These are phyloP conservation scores for Myiotriccus ornatus DNA, from an alignment of 2,797 vertebrate genomes.

Conservation along the genomic window DNA sequence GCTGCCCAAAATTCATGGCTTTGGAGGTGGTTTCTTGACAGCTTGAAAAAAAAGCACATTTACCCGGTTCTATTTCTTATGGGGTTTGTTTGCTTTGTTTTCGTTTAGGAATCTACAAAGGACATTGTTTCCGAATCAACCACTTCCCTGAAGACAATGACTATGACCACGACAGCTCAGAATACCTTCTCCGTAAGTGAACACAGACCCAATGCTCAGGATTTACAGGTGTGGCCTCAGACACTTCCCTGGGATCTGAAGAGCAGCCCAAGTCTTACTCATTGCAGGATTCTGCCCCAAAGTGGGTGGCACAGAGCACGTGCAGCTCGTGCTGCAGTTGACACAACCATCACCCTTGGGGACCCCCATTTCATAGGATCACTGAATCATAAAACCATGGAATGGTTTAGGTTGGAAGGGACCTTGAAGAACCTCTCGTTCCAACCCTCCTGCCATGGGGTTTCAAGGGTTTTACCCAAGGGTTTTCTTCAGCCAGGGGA, in stretches of 20 bases:
- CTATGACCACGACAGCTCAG: conserved; percentile 97
- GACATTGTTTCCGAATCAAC: conserved; percentile 97
- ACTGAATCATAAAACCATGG: too few species aligned
- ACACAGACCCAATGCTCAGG: fast-evolving
- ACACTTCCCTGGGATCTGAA: not conserved
- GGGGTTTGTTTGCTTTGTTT: conserved; percentile 4
- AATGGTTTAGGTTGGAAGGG: not conserved
- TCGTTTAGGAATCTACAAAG: conserved; percentile 89
- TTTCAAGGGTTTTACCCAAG: not conserved
- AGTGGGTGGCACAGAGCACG: not conserved
- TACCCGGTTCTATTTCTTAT: not conserved
- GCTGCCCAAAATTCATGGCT: not conserved
- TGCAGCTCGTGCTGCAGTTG: not conserved
- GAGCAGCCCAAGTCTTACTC: not conserved
- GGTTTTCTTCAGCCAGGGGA: not conserved
- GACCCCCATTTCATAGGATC: fast-evolving
- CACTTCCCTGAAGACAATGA: conserved; percentile 99
- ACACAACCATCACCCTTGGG: not conserved
- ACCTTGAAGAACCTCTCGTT: not conserved
- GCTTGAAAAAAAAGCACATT: not conserved
- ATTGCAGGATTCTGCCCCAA: not conserved
- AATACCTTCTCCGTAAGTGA: conserved; percentile 97
- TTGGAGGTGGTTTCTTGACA: not conserved
- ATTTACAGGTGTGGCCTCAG: not conserved
- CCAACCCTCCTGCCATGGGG: not conserved